Evolutionary conservation across 2,888 invertebrate genomes (phyloP), one percentile per base, ranked within the genome.

Genomic region (Drosophila quinaria): DNA sequence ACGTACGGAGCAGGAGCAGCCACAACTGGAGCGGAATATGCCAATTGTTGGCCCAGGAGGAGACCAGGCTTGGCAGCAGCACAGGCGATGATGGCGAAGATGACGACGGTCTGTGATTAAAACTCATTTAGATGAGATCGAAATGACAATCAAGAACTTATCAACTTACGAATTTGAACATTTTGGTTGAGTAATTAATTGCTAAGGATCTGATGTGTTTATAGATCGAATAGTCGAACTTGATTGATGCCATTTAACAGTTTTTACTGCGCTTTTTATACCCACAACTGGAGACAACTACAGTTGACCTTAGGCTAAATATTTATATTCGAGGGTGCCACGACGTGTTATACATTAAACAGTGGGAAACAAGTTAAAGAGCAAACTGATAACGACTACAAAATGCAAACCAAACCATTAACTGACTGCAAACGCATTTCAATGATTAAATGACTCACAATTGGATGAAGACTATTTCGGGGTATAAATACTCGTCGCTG

Each of bases 111-210:
- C 87, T 88, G 29, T 15, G 46, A 41, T 9, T 2, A 19, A 4
- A 22, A n/a, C 3, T 1, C 10, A 22, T 33, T 41, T 13, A 10
- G 3, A 13, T 17, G 1, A 17, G 17, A 29, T 0, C 3, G 9
- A 22, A 17, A 41, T 1, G 13, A 17, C 10, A 9, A n/a, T 9
- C 2, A 11, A 11, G 0, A 13, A 13, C 8, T 10, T 1, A n/a
- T 6, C 1, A 13, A 41, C 87, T 86, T 69, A 84, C 86, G 69
- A 46, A 82, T 83, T 89, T 89, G 78, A 81, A 86, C 85, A 88
- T 88, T 19, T 68, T 84, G 70, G 47, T 42, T 52, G 25, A 50
- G 58, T 55, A 49, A 29, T 41, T 37, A 41, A 50, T 33, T 29
- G 5, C 22, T 22, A 49, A 51, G 49, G 49, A 49, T 49, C 25